These are phyloP conservation scores for Rhagonycha lutea DNA, from an alignment of 2,888 invertebrate genomes.

Conservation along the genomic window DNA sequence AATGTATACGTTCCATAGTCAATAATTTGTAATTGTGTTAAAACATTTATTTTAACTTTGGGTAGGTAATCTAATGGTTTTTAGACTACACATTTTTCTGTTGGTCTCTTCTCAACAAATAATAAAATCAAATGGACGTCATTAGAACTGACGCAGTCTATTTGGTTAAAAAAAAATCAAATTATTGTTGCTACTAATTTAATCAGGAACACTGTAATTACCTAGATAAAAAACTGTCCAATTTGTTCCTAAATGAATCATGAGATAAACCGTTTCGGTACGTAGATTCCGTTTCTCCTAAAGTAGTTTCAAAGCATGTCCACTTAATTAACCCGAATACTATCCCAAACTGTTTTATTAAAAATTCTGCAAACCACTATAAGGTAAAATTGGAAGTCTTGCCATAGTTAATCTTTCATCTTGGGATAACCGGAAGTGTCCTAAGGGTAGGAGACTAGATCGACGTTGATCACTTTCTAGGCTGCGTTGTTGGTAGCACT, in stretches of 20 bases:
- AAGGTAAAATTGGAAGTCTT: neutral
- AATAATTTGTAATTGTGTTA: neutral
- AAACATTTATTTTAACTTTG: neutral
- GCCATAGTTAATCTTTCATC: neutral
- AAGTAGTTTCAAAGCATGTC: neutral
- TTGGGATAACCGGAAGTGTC: neutral
- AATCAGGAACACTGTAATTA: neutral
- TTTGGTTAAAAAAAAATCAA: neutral
- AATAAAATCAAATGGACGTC: neutral
- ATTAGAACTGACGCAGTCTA: neutral
- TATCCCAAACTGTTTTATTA: neutral
- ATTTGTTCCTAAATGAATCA: neutral
- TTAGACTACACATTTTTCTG: neutral
- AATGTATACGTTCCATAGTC: neutral
- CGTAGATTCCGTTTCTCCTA: neutral
- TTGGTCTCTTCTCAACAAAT: neutral
- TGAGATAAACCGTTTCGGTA: neutral
- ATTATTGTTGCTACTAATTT: neutral
- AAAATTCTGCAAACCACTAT: neutral
- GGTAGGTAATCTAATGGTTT: neutral
- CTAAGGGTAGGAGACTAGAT: neutral
- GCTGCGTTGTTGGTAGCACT: neutral
- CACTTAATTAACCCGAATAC: neutral
- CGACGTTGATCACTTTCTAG: neutral
- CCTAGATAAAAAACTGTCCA: neutral